Base-by-base conservation (phyloP, 1,140 invertebrate genomes). In the Popillia japonica region DNA sequence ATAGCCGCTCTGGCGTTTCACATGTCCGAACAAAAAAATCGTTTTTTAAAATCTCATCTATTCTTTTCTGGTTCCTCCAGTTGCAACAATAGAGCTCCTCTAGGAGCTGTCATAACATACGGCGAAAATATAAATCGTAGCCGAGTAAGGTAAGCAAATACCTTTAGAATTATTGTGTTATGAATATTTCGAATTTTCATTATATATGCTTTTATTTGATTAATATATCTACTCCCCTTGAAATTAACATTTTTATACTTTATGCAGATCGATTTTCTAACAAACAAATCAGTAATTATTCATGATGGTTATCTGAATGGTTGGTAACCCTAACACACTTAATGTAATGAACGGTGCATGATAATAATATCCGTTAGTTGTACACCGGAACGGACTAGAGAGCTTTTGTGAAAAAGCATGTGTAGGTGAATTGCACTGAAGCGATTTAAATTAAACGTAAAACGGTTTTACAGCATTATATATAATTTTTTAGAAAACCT, bases 301-400 rank as follows among this genome's bases (percentile, higher is more conserved):
- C 48, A 17, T 55, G 17, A 55, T 55, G 48, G 48, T 55, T 55
- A 55, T 55, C 48, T 14, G 27, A 34, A 34, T 34, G 27, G 27
- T 34, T 34, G 27, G 27, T 34, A 55, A 55, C 48, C 48, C 48
- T 55, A 55, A 55, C 48, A n/a, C 17, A 17, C 48, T 55, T 55
- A 55, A 34, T 34, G 27, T n/a, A 14, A 17, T 14, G 14, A n/a
- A 55, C 48, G 14, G 14, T 55, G 48, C 48, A 55, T 55, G 48
- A 55, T 17, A 55, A 55, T 55, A 55, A 55, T 55, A 55, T 55
- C 48, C 48, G 48, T 55, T 55, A 17, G 48, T 17, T 55, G 48
- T 17, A 55, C 11, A 55, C 48, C 48, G 48, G 48, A 55, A 55
- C 48, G n/a, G 48, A 55, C 6, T n/a, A n/a, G 48, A 55, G 48